Evolutionary conservation across 2,888 invertebrate genomes (phyloP).

Genomic region (Ommatoiulus sabulosus): DNA sequence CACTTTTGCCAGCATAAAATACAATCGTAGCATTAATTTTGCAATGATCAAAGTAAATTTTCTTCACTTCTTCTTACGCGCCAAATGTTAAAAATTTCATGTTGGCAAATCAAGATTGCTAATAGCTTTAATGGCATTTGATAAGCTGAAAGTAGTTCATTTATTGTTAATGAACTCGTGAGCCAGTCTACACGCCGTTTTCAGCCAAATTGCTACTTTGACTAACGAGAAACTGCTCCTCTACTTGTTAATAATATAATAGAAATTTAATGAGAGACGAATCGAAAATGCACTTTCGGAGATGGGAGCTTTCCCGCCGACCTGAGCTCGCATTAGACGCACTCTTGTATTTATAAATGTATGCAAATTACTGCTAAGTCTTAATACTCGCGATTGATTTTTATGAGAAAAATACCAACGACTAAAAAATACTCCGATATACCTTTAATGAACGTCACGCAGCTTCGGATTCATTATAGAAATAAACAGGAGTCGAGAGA

Average conservation of each 20-base stretch:
- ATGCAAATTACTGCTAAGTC: constrained; percentile 30
- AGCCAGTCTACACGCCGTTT: constrained; percentile 38
- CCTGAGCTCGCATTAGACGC: not conserved
- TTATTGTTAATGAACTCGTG: constrained; percentile 50
- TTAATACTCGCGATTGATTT: constrained; percentile 25
- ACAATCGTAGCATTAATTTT: constrained; percentile 48
- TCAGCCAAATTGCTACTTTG: constrained; percentile 25
- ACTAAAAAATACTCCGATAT: not conserved
- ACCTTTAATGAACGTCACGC: not conserved
- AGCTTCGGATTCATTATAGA: not conserved
- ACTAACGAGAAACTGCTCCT: constrained; percentile 9
- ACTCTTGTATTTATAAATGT: constrained; percentile 30
- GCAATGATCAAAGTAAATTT: constrained; percentile 51
- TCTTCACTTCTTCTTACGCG: constrained; percentile 49
- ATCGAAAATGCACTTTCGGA: constrained; percentile 20
- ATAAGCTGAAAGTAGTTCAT: constrained; percentile 47
- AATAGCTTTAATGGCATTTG: constrained; percentile 49
- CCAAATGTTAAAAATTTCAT: constrained; percentile 42
- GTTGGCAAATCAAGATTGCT: constrained; percentile 51
- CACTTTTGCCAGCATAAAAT: constrained; percentile 5
- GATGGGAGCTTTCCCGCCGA: not conserved
- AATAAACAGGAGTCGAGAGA: too few species aligned
- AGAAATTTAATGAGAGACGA: constrained; percentile 49
- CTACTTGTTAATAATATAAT: constrained; percentile 54
- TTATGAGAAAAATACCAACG: not conserved